Evolutionary conservation across 2,797 vertebrate genomes (phyloP).

Genomic region (Triplophysa bombifrons): DNA sequence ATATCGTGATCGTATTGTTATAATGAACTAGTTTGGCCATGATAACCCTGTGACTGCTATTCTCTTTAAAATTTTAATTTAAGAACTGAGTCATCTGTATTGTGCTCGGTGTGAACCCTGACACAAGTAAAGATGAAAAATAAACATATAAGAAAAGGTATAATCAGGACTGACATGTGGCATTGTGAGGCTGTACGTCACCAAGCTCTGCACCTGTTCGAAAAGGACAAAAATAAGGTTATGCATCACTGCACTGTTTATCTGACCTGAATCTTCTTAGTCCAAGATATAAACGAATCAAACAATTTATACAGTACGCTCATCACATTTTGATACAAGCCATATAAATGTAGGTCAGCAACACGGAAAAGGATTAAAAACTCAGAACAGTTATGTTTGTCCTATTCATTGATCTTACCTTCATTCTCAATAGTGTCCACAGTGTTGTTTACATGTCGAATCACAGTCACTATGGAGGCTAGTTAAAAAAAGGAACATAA

Average conservation of each 20-base stretch:
- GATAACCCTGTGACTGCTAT: no score
- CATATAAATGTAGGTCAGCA: background rate
- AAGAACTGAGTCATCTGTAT: no score
- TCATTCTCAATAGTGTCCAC: constrained; percentile 94
- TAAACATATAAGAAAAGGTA: background rate
- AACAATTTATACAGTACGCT: background rate
- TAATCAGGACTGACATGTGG: constrained; percentile 23
- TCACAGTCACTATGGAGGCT: constrained; percentile 98
- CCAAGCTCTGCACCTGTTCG: constrained; percentile 33
- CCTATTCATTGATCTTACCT: constrained; percentile 76
- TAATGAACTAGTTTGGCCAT: no score
- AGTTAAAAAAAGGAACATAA: constrained; percentile 32
- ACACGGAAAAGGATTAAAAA: background rate
- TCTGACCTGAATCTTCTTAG: background rate
- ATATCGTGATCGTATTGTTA: no score
- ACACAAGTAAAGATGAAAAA: background rate
- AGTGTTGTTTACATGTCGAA: constrained; percentile 93
- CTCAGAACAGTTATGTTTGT: no score
- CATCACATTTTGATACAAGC: no score
- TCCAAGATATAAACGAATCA: background rate
- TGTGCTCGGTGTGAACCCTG: no score
- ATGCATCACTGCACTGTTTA: background rate
- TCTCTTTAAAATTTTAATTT: no score
- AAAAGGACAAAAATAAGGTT: constrained; percentile 1
- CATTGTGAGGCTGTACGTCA: constrained; percentile 16